Evolutionary conservation across 2,113 vertebrate species (phyloP).

Genomic region (Megaceryle maxima): DNA sequence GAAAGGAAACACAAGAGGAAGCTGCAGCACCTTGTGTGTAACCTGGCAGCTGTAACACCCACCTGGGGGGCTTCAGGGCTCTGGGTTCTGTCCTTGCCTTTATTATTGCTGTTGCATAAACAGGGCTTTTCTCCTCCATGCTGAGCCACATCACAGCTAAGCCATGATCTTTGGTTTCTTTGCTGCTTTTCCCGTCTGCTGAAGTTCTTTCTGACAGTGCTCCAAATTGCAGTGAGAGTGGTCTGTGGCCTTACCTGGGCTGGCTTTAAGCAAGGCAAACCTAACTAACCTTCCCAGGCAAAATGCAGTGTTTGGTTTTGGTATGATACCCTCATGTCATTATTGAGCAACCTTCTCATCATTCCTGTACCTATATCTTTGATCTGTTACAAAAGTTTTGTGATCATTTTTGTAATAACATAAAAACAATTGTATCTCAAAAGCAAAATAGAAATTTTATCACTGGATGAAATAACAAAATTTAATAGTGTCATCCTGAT

Average conservation of each 20-base stretch:
- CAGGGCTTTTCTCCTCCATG: background rate
- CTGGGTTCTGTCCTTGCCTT: background rate
- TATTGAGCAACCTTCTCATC: background rate
- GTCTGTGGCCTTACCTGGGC: background rate
- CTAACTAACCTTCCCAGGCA: background rate
- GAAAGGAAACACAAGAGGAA: background rate
- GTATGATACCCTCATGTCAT: rapidly evolving
- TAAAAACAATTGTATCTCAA: background rate
- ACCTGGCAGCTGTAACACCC: background rate
- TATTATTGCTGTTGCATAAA: background rate
- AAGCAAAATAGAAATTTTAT: background rate
- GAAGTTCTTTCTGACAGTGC: background rate
- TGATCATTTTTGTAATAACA: background rate
- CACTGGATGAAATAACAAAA: background rate
- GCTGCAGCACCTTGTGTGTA: background rate
- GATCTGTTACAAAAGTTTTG: background rate
- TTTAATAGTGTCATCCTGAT: background rate
- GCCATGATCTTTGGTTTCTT: background rate
- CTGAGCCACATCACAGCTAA: background rate
- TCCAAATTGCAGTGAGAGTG: background rate
- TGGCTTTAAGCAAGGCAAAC: background rate
- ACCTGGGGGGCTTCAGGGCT: background rate
- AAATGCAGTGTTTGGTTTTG: background rate
- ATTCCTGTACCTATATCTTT: background rate
- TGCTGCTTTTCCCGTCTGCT: background rate